Evolutionary conservation across 1,140 invertebrate genomes (phyloP).

Genomic region (Drosophila lacteicornis): DNA sequence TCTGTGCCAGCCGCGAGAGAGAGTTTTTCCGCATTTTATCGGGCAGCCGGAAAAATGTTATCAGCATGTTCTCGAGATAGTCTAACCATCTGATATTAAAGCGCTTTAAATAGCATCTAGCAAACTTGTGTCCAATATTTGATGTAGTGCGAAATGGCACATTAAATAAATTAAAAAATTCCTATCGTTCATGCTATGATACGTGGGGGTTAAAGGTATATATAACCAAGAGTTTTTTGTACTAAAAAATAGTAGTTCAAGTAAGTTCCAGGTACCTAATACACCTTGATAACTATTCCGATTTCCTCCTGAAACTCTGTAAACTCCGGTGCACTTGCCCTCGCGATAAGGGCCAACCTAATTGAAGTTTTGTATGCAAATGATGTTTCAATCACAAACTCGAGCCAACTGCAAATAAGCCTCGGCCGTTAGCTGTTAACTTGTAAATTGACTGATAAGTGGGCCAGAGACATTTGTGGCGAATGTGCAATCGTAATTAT

Average conservation of each 20-base stretch:
- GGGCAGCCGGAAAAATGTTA: conserved; percentile 23
- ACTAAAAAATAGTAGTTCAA: not conserved
- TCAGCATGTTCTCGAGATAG: conserved; percentile 40
- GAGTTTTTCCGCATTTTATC: conserved; percentile 15
- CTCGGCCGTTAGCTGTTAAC: conserved; percentile 17
- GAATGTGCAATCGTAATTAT: conserved; percentile 9
- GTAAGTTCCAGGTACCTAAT: no score
- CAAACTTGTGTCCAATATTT: conserved; percentile 22
- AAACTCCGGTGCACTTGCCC: not conserved
- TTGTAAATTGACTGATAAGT: conserved; percentile 33
- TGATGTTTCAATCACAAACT: conserved; percentile 29
- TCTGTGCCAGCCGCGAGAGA: not conserved
- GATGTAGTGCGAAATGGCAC: conserved; percentile 29
- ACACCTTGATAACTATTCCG: no score
- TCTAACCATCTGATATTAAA: conserved; percentile 57
- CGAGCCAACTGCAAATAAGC: conserved; percentile 29
- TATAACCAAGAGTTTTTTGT: not conserved
- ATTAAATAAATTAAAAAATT: conserved; percentile 73
- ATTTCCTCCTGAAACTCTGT: no score
- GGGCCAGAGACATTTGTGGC: conserved; percentile 23
- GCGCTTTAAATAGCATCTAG: conserved; percentile 71
- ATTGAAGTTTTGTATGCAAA: conserved; percentile 52
- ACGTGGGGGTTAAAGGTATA: not conserved
- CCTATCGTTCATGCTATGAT: not conserved
- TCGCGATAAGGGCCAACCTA: conserved; percentile 10